A percentile compares a stretch with the other conserved stretches of the same genome.
Evolutionary conservation across 2,113 vertebrate species (phyloP).

Genomic region (Chaetura pelagica): DNA sequence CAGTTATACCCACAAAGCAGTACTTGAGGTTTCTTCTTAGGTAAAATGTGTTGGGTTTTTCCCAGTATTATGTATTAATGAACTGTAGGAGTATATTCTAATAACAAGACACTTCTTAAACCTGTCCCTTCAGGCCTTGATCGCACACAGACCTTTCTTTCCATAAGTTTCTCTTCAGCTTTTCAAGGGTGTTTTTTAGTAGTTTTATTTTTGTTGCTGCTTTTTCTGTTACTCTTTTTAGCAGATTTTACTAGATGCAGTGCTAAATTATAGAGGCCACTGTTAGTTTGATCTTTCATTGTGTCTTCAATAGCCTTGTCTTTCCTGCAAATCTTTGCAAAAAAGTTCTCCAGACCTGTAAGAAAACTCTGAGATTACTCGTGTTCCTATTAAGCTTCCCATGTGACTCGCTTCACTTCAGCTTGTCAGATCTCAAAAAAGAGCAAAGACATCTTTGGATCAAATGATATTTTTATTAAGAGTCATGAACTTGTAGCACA

Average conservation of each 20-base stretch:
- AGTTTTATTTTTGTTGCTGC: background rate
- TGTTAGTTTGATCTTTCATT: background rate
- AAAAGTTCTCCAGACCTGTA: background rate
- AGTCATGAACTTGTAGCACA: background rate
- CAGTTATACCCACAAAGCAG: background rate
- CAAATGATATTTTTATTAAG: background rate
- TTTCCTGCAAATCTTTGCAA: background rate
- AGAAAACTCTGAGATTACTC: background rate
- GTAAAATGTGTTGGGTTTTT: background rate
- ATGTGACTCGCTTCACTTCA: background rate
- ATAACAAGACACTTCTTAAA: background rate
- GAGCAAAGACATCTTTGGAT: background rate
- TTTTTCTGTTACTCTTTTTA: background rate
- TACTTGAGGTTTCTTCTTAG: background rate
- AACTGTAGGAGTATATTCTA: background rate
- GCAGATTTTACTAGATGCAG: background rate
- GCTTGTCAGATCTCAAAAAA: background rate
- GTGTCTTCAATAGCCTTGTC: background rate
- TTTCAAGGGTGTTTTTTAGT: background rate
- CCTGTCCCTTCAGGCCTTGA: background rate
- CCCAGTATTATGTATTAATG: background rate
- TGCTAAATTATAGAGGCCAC: background rate
- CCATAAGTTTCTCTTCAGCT: background rate
- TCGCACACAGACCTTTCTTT: background rate
- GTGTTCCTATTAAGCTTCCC: background rate